phyloP scores from a whole-genome alignment of 2,797 vertebrate species.

The Molothrus aeneus region DNA sequence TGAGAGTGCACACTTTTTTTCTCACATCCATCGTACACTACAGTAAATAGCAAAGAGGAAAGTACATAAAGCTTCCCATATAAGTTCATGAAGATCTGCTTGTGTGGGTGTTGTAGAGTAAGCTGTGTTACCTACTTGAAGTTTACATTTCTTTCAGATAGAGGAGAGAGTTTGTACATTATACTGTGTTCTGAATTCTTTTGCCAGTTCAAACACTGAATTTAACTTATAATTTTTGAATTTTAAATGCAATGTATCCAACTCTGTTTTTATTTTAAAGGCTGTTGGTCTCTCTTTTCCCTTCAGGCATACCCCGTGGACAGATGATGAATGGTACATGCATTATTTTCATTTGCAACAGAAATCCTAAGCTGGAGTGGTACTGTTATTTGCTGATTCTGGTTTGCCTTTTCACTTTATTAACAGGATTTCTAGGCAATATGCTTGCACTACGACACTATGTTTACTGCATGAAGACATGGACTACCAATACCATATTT shows the following conservation, averaged over 20 bases:
- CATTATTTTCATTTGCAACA: slow-evolving; percentile 69
- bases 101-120: neutral
- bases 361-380: slow-evolving; percentile 68
- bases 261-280: neutral
- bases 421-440: slow-evolving; percentile 82
- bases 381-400: slow-evolving; percentile 79
- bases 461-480: slow-evolving; percentile 67
- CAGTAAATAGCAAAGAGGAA: neutral
- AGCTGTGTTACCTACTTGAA: neutral
- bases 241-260: neutral
- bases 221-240: neutral
- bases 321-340: slow-evolving; percentile 64
- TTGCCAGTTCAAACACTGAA: neutral
- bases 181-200: neutral
- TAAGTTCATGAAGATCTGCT: neutral
- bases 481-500: slow-evolving; percentile 77
- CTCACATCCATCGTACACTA: accelerated
- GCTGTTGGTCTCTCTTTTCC: slow-evolving; percentile 23
- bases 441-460: slow-evolving; percentile 75
- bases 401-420: slow-evolving; percentile 72
- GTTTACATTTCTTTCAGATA: neutral
- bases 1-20: neutral
- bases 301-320: slow-evolving; percentile 23
- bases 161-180: neutral
- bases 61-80: neutral